Evolutionary conservation across 2,113 vertebrate species (phyloP).

Genomic region (Sarotherodon lohbergeri): DNA sequence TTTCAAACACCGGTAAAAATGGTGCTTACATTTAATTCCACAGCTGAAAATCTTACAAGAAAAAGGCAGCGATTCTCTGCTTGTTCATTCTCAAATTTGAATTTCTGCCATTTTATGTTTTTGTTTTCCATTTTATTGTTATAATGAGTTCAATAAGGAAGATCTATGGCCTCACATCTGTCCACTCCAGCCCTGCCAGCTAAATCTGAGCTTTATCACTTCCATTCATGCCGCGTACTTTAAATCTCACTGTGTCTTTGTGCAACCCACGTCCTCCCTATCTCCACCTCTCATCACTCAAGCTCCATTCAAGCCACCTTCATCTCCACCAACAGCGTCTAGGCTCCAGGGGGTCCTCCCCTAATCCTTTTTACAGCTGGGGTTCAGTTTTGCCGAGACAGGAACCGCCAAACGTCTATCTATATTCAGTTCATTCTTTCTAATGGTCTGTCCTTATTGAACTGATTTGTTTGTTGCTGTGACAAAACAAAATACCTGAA

Average conservation of each 20-base stretch:
- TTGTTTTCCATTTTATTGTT: neutral
- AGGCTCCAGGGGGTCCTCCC: neutral
- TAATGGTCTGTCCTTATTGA: neutral
- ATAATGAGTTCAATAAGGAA: neutral
- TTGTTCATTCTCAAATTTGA: neutral
- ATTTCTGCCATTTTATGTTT: neutral
- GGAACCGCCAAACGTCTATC: neutral
- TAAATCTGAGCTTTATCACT: neutral
- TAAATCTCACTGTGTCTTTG: neutral
- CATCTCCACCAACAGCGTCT: accelerated
- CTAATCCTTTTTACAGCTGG: neutral
- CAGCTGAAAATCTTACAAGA: accelerated
- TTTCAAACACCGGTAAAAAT: neutral
- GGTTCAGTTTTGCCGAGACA: accelerated
- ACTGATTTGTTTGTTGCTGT: neutral
- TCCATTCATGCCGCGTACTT: neutral
- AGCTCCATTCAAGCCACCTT: neutral
- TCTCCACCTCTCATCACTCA: neutral
- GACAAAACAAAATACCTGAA: neutral
- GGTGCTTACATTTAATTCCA: neutral
- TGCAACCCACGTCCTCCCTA: neutral
- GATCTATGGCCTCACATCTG: neutral
- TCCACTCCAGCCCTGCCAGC: neutral
- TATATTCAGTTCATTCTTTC: neutral
- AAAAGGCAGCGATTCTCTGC: neutral